Conservation (phyloP, 2,113 vertebrate species). For the Suncus etruscus region DNA sequence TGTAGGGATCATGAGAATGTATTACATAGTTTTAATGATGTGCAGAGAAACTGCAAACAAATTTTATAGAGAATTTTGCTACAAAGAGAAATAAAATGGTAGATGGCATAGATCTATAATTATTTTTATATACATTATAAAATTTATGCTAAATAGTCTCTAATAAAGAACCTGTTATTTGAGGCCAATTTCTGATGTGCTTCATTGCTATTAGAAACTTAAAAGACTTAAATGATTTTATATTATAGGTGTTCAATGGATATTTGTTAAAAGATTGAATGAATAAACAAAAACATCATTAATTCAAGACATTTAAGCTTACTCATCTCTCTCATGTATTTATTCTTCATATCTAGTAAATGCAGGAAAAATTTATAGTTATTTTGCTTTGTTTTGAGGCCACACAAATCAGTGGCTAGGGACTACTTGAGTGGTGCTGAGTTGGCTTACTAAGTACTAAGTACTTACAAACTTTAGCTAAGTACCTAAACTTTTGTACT, state of each 20-base stretch:
- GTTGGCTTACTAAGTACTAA: too few species aligned
- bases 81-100: not conserved
- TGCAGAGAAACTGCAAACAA: not conserved
- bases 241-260: not conserved
- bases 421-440: too few species aligned
- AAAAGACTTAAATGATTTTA: conserved; percentile 4
- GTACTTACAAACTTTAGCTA: too few species aligned
- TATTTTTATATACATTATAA: not conserved
- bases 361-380: not conserved
- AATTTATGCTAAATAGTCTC: not conserved
- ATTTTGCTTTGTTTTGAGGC: not conserved
- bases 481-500: too few species aligned
- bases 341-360: not conserved
- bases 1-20: not conserved
- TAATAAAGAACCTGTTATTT: not conserved
- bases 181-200: not conserved
- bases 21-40: not conserved
- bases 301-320: not conserved
- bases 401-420: too few species aligned
- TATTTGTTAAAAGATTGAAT: not conserved
- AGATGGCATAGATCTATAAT: not conserved
- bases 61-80: not conserved
- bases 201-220: not conserved
- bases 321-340: not conserved
- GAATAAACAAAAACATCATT: not conserved